phyloP scores from a whole-genome alignment of 2,113 vertebrate genomes.

The Syngnathus scovelli region DNA sequence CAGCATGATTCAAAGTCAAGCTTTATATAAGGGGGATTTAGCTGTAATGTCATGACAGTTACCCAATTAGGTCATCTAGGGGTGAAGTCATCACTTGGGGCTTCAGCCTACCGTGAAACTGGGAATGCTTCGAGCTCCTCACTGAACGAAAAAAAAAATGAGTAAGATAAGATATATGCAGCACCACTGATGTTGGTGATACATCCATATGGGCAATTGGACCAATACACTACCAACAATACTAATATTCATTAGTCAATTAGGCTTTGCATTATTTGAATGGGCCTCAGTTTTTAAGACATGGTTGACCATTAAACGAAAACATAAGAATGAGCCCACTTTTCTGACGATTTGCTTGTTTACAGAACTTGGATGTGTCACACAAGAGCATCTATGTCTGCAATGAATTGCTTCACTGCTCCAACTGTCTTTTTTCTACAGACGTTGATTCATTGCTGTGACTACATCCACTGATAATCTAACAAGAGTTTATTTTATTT shows the following conservation, averaged over 20 bases:
- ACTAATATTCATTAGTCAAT: slow-evolving; percentile 15
- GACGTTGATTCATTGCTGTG: background rate
- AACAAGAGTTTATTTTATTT: background rate
- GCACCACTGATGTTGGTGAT: slow-evolving; percentile 14
- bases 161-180: slow-evolving; percentile 32
- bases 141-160: slow-evolving; percentile 44
- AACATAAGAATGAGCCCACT: background rate
- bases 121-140: slow-evolving; percentile 44
- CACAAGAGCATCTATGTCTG: slow-evolving; percentile 9
- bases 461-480: background rate
- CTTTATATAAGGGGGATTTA: slow-evolving; percentile 46
- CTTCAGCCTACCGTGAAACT: slow-evolving; percentile 31
- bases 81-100: slow-evolving; percentile 46
- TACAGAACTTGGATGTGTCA: background rate
- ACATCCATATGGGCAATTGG: slow-evolving; percentile 25
- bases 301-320: background rate
- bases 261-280: slow-evolving; percentile 4
- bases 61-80: slow-evolving; percentile 44
- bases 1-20: slow-evolving; percentile 44
- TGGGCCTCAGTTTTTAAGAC: background rate
- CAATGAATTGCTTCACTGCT: slow-evolving; percentile 4
- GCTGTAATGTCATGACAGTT: slow-evolving; percentile 44
- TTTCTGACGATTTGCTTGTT: background rate
- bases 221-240: slow-evolving; percentile 16
- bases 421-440: slow-evolving; percentile 6